These are phyloP conservation scores for Lithophane leautieri DNA, from an alignment of 2,888 invertebrate genomes.

Conservation along the genomic window DNA sequence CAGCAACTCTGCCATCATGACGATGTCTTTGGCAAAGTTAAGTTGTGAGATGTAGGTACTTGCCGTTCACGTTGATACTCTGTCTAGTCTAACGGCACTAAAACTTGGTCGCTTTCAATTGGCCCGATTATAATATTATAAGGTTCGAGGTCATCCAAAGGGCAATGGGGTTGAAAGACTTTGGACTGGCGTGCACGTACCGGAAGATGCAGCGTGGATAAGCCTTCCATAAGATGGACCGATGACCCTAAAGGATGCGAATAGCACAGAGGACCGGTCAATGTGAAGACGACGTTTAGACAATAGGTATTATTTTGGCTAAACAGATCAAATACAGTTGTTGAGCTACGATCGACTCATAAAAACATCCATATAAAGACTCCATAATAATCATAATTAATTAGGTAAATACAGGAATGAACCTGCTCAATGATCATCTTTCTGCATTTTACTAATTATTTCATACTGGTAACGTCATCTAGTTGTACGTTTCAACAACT, in stretches of 20 bases:
- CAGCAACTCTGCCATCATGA: too few relatives aligned
- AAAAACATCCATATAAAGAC: too few relatives aligned
- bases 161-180: not conserved
- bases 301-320: too few relatives aligned
- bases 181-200: not conserved
- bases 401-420: too few relatives aligned
- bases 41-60: too few relatives aligned
- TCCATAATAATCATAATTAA: too few relatives aligned
- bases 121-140: not conserved
- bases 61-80: too few relatives aligned
- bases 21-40: too few relatives aligned
- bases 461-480: conserved; percentile 37
- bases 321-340: too few relatives aligned
- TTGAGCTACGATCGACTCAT: too few relatives aligned
- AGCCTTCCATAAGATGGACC: not conserved
- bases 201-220: not conserved
- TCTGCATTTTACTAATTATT: not conserved
- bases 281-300: not conserved
- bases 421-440: too few relatives aligned
- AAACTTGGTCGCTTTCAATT: not conserved
- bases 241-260: not conserved
- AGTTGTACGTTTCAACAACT: not conserved
- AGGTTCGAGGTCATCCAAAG: not conserved
- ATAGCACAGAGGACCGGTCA: not conserved
- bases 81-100: not conserved